Percentiles rank a stretch among this genome's conserved stretches.
phyloP scores from a whole-genome alignment of 35 echinoderm and acorn worm species.

The Ophiothrix spiculata region DNA sequence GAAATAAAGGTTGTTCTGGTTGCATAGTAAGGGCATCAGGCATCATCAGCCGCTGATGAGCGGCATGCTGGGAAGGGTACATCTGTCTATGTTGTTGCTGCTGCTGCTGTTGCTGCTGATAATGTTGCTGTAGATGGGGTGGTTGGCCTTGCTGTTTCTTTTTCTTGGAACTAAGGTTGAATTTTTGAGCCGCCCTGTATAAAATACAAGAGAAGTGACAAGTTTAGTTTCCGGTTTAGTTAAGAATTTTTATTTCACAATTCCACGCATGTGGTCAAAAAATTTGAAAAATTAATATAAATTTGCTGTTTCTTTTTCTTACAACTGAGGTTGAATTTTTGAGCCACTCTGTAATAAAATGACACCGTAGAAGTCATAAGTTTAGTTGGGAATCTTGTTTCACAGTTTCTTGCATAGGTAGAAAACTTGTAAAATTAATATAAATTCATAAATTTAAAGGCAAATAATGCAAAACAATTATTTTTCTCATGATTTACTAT shows the following conservation, averaged over 20 bases:
- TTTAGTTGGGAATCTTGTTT: too few relatives aligned
- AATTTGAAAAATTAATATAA: too few relatives aligned
- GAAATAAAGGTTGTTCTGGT: slow-evolving; percentile 84
- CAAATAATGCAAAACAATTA: too few relatives aligned
- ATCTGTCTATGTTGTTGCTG: slow-evolving; percentile 11
- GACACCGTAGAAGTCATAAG: not conserved
- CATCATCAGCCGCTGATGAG: slow-evolving; percentile 10
- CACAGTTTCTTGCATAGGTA: too few relatives aligned
- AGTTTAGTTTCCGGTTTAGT: not conserved
- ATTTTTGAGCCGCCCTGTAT: slow-evolving; percentile 96
- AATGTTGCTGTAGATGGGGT: not conserved
- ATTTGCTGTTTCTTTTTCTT: too few relatives aligned
- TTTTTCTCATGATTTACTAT: too few relatives aligned
- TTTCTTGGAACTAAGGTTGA: slow-evolving; percentile 97
- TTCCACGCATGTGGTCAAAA: not conserved
- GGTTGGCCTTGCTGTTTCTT: slow-evolving; percentile 59
- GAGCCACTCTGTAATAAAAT: not conserved
- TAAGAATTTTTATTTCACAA: not conserved
- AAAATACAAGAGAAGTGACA: slow-evolving; percentile 16
- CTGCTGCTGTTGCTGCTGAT: not conserved
- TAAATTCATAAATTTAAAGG: too few relatives aligned
- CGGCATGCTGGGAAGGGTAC: not conserved
- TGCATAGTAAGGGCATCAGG: slow-evolving; percentile 28
- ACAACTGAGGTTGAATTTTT: too few relatives aligned
- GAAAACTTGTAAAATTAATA: too few relatives aligned